A percentile compares a stretch with the other conserved stretches of the same genome.
Evolutionary conservation across 2,888 invertebrate species (phyloP).

Genomic region (Scaptomyza flava): DNA sequence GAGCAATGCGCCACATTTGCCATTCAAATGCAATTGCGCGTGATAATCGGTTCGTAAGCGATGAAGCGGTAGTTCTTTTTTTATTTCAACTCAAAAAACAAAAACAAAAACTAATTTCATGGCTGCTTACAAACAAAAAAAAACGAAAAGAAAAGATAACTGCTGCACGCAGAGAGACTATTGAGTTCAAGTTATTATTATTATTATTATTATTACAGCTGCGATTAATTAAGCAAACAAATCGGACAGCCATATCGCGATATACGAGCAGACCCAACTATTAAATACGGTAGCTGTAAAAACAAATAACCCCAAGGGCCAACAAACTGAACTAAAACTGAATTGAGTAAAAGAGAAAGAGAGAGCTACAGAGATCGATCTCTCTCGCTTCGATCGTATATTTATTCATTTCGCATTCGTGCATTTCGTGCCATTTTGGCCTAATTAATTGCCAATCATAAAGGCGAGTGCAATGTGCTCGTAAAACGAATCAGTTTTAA

Average conservation of each 20-base stretch:
- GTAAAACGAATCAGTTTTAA: slow-evolving; percentile 78
- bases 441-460: slow-evolving; percentile 80
- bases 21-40: slow-evolving; percentile 75
- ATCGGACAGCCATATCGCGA: slow-evolving; percentile 48
- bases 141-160: too few species aligned
- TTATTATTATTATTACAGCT: slow-evolving; percentile 73
- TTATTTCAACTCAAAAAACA: slow-evolving; percentile 6
- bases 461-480: slow-evolving; percentile 77
- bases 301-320: slow-evolving; percentile 68
- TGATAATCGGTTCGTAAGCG: slow-evolving; percentile 63
- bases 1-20: slow-evolving; percentile 69
- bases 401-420: slow-evolving; percentile 30
- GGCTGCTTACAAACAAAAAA: slow-evolving; percentile 41
- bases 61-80: slow-evolving; percentile 9
- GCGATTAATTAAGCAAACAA: slow-evolving; percentile 79
- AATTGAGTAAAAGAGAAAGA: not conserved
- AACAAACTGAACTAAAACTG: not conserved
- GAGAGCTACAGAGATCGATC: not conserved
- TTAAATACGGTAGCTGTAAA: slow-evolving; percentile 77
- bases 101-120: slow-evolving; percentile 54
- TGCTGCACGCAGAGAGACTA: not conserved
- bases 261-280: slow-evolving; percentile 39
- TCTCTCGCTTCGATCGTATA: slow-evolving; percentile 10
- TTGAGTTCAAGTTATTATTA: slow-evolving; percentile 61
- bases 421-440: slow-evolving; percentile 57